Base-by-base conservation (phyloP, 2,113 vertebrate species). In the Malaclemys terrapin region DNA sequence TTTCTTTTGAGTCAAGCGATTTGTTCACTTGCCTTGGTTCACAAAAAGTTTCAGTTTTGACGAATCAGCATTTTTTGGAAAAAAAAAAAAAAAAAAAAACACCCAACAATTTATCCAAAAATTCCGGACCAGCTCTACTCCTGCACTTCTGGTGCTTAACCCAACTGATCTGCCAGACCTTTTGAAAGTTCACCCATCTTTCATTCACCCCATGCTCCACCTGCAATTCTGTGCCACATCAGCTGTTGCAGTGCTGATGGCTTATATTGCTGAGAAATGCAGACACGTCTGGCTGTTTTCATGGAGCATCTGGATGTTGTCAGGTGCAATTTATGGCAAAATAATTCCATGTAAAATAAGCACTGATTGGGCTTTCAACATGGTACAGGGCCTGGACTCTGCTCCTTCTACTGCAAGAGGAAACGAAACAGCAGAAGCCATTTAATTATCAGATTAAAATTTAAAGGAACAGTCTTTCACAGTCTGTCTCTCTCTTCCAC, bases 231-330 rank as follows among this genome's bases (percentile, higher is more conserved):
- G n/a, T 0, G 0, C 59, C 80, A 78, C 49, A 50, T 93, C 29
- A 0, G 0, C 53, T 31, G n/a, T 76, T 94, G 65, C 0, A 0
- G 72, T 80, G 53, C 57, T 6, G 0, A 69, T 83, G 87, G 57
- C 62, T 93, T 53, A 20, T 24, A 72, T 31, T 69, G 53, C 0
- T 89, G 79, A 59, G 93, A 84, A 82, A 96, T 50, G 80, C 1
- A 0, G 72, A 59, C 86, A 94, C 94, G 97, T 94, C 96, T 97
- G 95, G 62, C 82, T 88, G 7, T 35, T 53, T 53, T 87, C 88
- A 14, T 27, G 78, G 42, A 97, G 96, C 97, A 97, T 97, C 96
- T 97, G 95, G n/a, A 85, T 49, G 2, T 80, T 90, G 95, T 96
- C 96, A 93, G 79, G 80, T 94, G 87, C n/a, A 1, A 97, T 97